Conservation (phyloP, 2,888 invertebrate species). For the Sphinx pinastri region DNA sequence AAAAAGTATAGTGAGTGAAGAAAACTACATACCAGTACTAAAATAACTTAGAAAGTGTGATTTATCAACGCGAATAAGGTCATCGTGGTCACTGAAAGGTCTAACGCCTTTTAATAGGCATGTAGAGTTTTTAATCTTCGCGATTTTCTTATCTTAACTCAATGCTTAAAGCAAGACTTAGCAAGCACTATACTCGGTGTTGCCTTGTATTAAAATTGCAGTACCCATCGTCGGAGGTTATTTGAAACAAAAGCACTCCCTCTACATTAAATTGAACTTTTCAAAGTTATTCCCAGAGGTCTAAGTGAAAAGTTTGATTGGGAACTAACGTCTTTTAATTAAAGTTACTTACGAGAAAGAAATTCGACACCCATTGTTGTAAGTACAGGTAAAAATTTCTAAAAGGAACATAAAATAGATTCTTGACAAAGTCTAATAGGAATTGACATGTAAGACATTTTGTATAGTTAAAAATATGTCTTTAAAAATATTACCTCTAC, state of each 20-base stretch:
- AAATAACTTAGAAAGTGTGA: too few relatives aligned
- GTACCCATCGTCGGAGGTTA: neutral
- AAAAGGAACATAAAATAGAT: slow-evolving; percentile 20
- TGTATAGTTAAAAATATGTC: slow-evolving; percentile 15
- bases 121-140: too few relatives aligned
- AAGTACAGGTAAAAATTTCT: slow-evolving; percentile 20
- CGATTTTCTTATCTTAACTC: too few relatives aligned
- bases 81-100: too few relatives aligned
- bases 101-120: too few relatives aligned
- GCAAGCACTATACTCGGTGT: too few relatives aligned
- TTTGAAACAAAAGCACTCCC: slow-evolving; percentile 12
- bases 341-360: slow-evolving; percentile 9
- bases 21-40: too few relatives aligned
- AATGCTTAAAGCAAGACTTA: too few relatives aligned
- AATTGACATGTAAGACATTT: slow-evolving; percentile 22
- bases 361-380: neutral
- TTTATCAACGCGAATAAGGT: too few relatives aligned
- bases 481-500: slow-evolving; percentile 27
- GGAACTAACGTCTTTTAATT: slow-evolving; percentile 19
- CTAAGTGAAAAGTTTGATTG: slow-evolving; percentile 15
- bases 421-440: slow-evolving; percentile 22
- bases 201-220: neutral
- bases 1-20: too few relatives aligned
- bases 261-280: neutral
- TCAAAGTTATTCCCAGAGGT: slow-evolving; percentile 5